These are phyloP conservation scores for Rhabdophis nuchalis DNA, from an alignment of 2,797 vertebrate genomes.

Conservation along the genomic window DNA sequence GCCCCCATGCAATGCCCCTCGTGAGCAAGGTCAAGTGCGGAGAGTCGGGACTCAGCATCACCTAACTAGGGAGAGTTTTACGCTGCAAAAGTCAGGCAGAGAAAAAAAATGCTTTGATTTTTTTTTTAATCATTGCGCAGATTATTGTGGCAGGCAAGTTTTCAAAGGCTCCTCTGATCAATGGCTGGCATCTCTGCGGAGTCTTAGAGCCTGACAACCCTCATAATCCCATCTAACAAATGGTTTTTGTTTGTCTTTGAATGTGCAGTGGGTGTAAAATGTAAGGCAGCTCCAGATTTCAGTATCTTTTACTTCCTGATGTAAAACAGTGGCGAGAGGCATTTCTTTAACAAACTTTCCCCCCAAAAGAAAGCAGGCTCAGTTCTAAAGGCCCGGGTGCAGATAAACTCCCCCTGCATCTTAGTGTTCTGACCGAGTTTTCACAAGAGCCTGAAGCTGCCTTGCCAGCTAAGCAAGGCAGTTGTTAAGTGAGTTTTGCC, in stretches of 20 bases:
- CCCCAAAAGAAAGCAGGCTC: background rate
- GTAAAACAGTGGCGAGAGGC: background rate
- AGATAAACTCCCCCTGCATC: background rate
- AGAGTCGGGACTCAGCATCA: background rate
- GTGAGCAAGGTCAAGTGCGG: background rate
- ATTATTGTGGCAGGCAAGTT: constrained; percentile 1
- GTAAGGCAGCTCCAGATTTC: constrained; percentile 1
- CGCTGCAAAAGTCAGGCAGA: background rate
- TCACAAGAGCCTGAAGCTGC: no score
- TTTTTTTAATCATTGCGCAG: background rate
- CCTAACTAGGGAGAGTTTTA: background rate
- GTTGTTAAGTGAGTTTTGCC: background rate
- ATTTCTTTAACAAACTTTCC: background rate
- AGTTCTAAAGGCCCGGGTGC: background rate
- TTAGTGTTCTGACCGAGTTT: background rate
- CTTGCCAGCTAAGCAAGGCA: background rate
- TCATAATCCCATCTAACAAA: constrained; percentile 3
- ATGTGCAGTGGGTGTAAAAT: background rate
- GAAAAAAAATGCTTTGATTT: background rate
- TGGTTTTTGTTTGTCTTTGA: background rate
- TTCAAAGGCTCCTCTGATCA: constrained; percentile 6
- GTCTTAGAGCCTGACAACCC: background rate
- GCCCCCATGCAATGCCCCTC: no score
- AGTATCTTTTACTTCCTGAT: background rate
- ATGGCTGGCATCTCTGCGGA: background rate